Base-by-base conservation (phyloP, 1,140 invertebrate species). In the Ceratina japonica region DNA sequence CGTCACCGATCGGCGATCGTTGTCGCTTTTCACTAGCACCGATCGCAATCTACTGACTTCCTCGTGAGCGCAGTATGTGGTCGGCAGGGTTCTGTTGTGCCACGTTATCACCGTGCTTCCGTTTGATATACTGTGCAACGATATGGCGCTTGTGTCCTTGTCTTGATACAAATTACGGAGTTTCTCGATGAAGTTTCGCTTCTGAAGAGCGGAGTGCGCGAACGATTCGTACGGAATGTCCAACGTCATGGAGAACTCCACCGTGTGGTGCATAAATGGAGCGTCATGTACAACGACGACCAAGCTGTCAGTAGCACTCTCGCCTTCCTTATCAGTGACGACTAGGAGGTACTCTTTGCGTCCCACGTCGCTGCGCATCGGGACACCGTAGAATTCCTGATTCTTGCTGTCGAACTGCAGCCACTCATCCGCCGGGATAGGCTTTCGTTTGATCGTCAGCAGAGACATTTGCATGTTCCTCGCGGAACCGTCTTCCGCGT, bases 311-410 rank as follows among this genome's bases (percentile, higher is more conserved):
- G 94, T 96, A 3, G 95, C 96, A 54, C 94, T 95, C 68, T 87
- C 84, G 22, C 89, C 89, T 69, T 90, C 86, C 78, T 86, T 91
- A 72, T 92, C 91, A 2, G 86, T 91, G 20, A 89, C 91, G 52
- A 97, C 95, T 87, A 98, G 90, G 79, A 96, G 94, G 89, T 97
- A 98, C 83, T 97, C 95, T 74, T 94, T 94, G 49, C 94, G 93
- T 5, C 96, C 96, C 5, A 94, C 93, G 89, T 98, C 95, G 3
- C 92, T 91, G 5, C 92, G 87, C 56, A 95, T 92, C 7, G 97
- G 97, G 31, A 98, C 93, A 2, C 97, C 97, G 90, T 95, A 98
- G 89, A 98, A 97, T 93, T 98, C 97, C 89, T 97, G 96, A 92
- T 97, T 97, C 76, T 96, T 96, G 3, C 93, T 93, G 88, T 98